These are phyloP conservation scores for Tenrec ecaudatus DNA, from an alignment of 2,113 vertebrate species.

Conservation along the genomic window DNA sequence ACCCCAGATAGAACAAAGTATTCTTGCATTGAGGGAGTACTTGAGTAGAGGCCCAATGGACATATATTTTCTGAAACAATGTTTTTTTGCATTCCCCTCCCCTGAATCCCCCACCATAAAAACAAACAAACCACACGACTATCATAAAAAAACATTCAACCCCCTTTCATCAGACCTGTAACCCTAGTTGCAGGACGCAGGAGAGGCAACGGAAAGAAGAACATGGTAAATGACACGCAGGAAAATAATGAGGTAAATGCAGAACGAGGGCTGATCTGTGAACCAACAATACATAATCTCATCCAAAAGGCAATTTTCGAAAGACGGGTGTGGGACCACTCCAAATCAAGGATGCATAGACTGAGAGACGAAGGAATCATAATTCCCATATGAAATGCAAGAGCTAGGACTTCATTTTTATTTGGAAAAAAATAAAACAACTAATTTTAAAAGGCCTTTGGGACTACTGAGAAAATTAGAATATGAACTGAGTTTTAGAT, in stretches of 20 bases:
- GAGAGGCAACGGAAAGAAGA: not conserved
- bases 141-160: not conserved
- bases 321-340: not conserved
- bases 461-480: not conserved
- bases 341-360: not conserved
- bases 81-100: not conserved
- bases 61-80: no score
- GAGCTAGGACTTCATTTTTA: not conserved
- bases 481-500: not conserved
- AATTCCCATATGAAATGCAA: not conserved
- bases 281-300: not conserved
- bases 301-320: not conserved
- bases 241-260: not conserved
- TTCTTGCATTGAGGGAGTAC: no score
- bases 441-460: not conserved
- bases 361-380: not conserved
- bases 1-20: no score
- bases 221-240: not conserved
- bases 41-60: no score
- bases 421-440: not conserved
- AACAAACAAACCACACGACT: not conserved
- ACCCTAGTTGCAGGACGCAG: not conserved
- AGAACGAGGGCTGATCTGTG: not conserved
- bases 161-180: constrained; percentile 6
- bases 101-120: no score